phyloP scores from a whole-genome alignment of 2,797 vertebrate genomes.

The Sternotherus odoratus region DNA sequence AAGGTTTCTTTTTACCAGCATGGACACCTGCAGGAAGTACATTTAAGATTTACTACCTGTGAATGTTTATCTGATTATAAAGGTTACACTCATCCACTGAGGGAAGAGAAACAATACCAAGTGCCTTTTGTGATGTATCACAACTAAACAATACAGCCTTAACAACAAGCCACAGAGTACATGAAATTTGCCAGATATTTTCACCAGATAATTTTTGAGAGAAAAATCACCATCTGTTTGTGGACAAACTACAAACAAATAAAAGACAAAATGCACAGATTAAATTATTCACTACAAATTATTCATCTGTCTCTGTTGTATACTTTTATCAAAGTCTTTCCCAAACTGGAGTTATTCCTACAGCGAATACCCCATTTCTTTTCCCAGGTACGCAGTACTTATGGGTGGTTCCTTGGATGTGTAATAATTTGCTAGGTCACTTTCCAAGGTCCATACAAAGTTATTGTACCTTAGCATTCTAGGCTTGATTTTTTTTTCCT shows the following conservation, averaged over 20 bases:
- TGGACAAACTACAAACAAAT: not conserved
- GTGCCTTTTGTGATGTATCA: not conserved
- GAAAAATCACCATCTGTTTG: not conserved
- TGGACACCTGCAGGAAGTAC: not conserved
- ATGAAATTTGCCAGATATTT: not conserved
- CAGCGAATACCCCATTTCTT: no score
- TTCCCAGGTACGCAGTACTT: not conserved
- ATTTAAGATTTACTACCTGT: not conserved
- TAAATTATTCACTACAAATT: not conserved
- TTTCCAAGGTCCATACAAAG: not conserved
- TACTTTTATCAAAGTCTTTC: not conserved
- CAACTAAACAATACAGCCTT: not conserved
- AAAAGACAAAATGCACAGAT: not conserved
- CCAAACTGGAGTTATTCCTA: not conserved
- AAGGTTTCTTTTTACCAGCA: not conserved
- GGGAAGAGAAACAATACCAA: not conserved
- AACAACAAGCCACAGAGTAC: not conserved
- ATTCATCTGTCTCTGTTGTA: not conserved
- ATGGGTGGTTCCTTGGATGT: not conserved
- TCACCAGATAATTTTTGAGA: not conserved
- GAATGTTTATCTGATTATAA: not conserved
- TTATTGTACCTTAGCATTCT: not conserved
- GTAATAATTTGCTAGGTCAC: not conserved
- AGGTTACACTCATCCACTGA: not conserved
- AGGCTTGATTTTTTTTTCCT: not conserved